Base-by-base conservation (phyloP, 2,888 invertebrate species). In the Mesorhabditis sp. region DNA sequence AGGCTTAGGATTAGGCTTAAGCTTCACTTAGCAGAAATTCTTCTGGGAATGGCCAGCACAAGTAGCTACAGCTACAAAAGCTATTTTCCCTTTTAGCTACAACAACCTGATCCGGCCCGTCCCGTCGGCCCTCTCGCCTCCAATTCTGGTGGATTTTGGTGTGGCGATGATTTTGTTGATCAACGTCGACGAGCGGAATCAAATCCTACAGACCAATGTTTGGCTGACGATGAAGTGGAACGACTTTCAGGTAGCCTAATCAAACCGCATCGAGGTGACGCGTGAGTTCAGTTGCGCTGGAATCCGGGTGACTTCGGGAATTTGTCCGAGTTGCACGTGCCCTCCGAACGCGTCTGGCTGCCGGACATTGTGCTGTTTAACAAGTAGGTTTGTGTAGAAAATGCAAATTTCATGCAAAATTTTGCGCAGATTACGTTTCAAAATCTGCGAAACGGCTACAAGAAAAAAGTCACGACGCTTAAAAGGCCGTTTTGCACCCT, bases 31-130 rank as follows among this genome's bases (percentile, higher is more conserved):
- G 28, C 28, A 28, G 28, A 28, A 28, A 28, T 28, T 28, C 28
- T 28, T 28, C 28, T 28, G 28, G 28, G 28, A 28, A 28, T 28
- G 28, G 28, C 28, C 28, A 28, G 28, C 28, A 28, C 28, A 28
- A 28, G 2, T 28, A 28, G 28, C 28, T 28, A 28, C 28, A 28
- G 28, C 28, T 28, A 28, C 28, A 28, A 28, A 28, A 28, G 28
- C 28, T 28, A 28, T 50, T 50, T n/a, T n/a, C 58, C n/a, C 58
- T 50, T 50, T 50, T n/a, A 50, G 87, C 45, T 89, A 89, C 82
- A 89, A 89, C 72, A 86, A 86, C 2, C 84, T 89, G 10, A 87
- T 89, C 64, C 82, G 88, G 62, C 89, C 89, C 4, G 88, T 88
- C 41, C 85, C 87, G 43, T 86, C 86, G 45, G 58, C 7, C 10